Evolutionary conservation across 2,888 invertebrate genomes (phyloP), one percentile per base, ranked within the genome.

Genomic region (Drosophila recens): DNA sequence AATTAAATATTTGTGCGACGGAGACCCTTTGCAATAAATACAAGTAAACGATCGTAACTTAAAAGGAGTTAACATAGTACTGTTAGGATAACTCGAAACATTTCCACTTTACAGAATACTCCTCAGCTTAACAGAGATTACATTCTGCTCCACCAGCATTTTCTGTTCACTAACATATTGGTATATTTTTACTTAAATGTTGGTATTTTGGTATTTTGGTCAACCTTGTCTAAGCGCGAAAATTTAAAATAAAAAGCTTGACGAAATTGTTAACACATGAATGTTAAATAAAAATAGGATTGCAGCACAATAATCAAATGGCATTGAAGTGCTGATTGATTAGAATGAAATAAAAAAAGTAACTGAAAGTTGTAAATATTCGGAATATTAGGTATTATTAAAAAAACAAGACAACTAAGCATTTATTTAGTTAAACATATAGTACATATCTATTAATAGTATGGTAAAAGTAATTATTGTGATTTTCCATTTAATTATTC

Each of bases 381-480:
- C 10, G 11, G 6, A 13, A 45, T 5, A 6, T 45, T 45, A 20
- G 6, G 1, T 23, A 46, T 11, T 34, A 10, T 23, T 59, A 77
- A 68, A 45, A 76, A 77, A 76, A 78, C 65, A 78, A 73, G 74
- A 76, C 65, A 78, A 74, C 79, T 68, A 65, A 68, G 52, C 65
- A 73, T 76, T 76, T 73, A 76, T 76, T 76, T 76, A 76, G 40
- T 54, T 56, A 56, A 76, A 76, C 74, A 76, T 52, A 66, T 56
- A 46, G 49, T 64, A 68, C 51, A 59, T 67, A 72, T 76, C 40
- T 66, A 59, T 52, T 66, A 58, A 62, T 75, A 56, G 27, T 67
- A 67, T 59, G 40, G 64, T 78, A 76, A 76, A 62, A 74, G 58
- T 74, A 79, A 66, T 74, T 76, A 79, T 74, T 76, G 75, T 79